Percentiles rank a stretch among this genome's conserved stretches.
Conservation (phyloP, 92 coral and sea anemone species). For the Virgularia gustaviana region DNA sequence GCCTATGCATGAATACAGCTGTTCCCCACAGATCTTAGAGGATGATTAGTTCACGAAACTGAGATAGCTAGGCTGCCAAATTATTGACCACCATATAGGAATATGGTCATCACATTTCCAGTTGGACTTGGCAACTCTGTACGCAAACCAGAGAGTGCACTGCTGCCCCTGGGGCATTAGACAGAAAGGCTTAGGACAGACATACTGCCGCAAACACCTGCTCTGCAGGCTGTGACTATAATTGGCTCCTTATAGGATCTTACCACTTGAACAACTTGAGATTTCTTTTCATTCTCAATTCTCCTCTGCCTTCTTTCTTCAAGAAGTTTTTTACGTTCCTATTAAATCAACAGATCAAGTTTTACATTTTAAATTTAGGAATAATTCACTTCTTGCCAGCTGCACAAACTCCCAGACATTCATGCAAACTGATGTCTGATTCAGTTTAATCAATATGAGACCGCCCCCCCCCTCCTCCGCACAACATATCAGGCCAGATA, state of each 20-base stretch:
- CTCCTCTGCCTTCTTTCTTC: conserved; percentile 74
- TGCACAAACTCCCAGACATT: no score
- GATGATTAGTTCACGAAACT: no score
- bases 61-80: no score
- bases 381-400: no score
- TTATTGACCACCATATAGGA: no score
- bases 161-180: neutral
- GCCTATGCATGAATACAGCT: no score
- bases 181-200: neutral
- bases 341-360: no score
- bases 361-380: no score
- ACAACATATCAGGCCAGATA: neutral
- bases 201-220: neutral
- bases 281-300: conserved; percentile 91
- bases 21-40: no score
- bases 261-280: conserved; percentile 99
- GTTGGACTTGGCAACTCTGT: neutral
- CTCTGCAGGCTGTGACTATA: neutral
- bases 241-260: conserved; percentile 27
- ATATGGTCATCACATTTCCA: neutral
- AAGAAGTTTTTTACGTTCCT: conserved; percentile 71
- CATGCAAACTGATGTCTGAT: no score
- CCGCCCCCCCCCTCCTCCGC: neutral
- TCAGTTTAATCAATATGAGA: neutral
- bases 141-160: neutral